Evolutionary conservation across 2,888 invertebrate species (phyloP).

Genomic region (Latrodectus elegans): DNA sequence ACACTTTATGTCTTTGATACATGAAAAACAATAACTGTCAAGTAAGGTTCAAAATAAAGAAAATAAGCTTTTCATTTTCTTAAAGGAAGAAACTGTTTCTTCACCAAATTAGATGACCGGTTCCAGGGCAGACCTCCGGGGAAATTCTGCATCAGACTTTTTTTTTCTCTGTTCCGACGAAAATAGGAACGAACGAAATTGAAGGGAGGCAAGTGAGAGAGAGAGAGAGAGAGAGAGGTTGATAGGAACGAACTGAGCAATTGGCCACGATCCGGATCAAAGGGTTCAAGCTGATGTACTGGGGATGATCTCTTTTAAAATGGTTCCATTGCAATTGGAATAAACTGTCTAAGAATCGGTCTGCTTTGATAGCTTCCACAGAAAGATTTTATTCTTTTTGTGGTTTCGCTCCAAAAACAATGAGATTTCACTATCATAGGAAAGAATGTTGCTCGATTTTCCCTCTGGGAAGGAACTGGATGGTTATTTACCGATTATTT

Average conservation of each 20-base stretch:
- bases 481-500: no score
- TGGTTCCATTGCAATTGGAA: slow-evolving; percentile 16
- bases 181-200: not conserved
- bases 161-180: not conserved
- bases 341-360: slow-evolving; percentile 15
- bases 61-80: slow-evolving; percentile 41
- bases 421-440: not conserved
- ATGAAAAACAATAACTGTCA: no score
- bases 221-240: not conserved
- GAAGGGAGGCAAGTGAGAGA: not conserved
- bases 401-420: slow-evolving; percentile 20
- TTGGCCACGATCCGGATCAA: slow-evolving; percentile 49
- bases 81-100: slow-evolving; percentile 37
- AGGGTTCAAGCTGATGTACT: slow-evolving; percentile 37
- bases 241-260: slow-evolving; percentile 25
- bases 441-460: slow-evolving; percentile 15
- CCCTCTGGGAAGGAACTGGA: not conserved
- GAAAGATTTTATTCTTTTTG: not conserved
- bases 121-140: slow-evolving; percentile 22
- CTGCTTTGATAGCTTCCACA: not conserved
- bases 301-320: slow-evolving; percentile 45
- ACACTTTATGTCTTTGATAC: no score
- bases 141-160: slow-evolving; percentile 13
- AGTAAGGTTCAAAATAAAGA: not conserved
- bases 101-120: slow-evolving; percentile 45